phyloP scores from a whole-genome alignment of 2,113 vertebrate genomes.

The Coptodon bakossiorum region DNA sequence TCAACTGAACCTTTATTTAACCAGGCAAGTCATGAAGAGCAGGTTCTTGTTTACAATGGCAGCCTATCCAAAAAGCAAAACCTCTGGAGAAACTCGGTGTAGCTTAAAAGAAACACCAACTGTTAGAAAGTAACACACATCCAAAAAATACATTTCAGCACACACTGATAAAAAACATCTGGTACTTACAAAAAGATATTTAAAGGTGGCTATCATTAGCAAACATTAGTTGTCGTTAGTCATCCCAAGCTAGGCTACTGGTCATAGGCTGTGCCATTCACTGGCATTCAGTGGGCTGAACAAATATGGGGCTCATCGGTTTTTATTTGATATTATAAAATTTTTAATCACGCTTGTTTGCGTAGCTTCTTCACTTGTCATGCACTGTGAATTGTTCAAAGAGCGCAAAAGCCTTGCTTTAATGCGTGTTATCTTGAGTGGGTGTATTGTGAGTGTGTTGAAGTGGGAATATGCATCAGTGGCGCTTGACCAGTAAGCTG shows the following conservation, averaged over 20 bases:
- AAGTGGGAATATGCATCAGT: conserved; percentile 22
- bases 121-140: neutral
- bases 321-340: neutral
- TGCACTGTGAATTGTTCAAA: neutral
- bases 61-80: neutral
- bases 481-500: conserved; percentile 1
- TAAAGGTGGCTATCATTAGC: neutral
- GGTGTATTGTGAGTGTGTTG: conserved; percentile 17
- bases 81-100: neutral
- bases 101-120: neutral
- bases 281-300: neutral
- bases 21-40: neutral
- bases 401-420: neutral
- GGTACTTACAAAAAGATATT: neutral
- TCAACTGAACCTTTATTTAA: neutral
- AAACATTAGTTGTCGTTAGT: neutral
- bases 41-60: neutral
- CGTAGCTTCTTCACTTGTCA: neutral
- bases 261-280: neutral
- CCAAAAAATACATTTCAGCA: neutral
- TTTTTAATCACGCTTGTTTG: neutral
- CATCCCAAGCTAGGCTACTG: neutral
- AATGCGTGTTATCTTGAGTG: neutral
- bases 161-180: neutral
- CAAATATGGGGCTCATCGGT: neutral